These are phyloP conservation scores for Icerya purchasi DNA, from an alignment of 2,888 invertebrate species.

Conservation along the genomic window DNA sequence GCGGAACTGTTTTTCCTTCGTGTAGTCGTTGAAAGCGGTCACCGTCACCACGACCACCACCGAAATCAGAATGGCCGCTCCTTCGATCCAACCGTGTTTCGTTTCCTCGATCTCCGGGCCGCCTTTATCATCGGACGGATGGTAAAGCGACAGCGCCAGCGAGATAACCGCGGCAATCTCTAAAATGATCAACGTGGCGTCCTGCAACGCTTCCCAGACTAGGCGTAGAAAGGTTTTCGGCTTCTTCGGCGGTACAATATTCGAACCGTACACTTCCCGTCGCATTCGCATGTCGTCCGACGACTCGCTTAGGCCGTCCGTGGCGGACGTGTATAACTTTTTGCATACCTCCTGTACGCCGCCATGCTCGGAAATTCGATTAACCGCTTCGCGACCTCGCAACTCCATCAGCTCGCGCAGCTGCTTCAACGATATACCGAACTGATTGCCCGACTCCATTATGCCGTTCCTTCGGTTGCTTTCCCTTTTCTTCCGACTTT, in stretches of 20 bases:
- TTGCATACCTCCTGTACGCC: slow-evolving; percentile 33
- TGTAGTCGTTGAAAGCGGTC: slow-evolving; percentile 43
- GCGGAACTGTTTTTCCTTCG: slow-evolving; percentile 42
- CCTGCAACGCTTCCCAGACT: slow-evolving; percentile 41
- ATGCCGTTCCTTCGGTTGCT: slow-evolving; percentile 14
- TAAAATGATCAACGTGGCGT: slow-evolving; percentile 39
- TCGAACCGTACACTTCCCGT: slow-evolving; percentile 33
- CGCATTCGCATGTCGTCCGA: slow-evolving; percentile 30
- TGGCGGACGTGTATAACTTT: slow-evolving; percentile 34
- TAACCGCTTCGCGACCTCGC: slow-evolving; percentile 33
- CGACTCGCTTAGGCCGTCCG: slow-evolving; percentile 31
- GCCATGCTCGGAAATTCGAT: slow-evolving; percentile 29
- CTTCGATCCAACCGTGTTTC: slow-evolving; percentile 42
- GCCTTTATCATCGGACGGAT: slow-evolving; percentile 17
- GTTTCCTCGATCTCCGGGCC: slow-evolving; percentile 26
- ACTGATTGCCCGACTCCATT: slow-evolving; percentile 22
- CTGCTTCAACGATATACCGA: slow-evolving; percentile 32
- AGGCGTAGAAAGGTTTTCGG: slow-evolving; percentile 39
- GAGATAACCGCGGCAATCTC: slow-evolving; percentile 38
- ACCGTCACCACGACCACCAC: slow-evolving; percentile 41
- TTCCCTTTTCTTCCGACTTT: neutral
- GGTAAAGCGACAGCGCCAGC: slow-evolving; percentile 30
- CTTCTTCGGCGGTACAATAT: slow-evolving; percentile 38
- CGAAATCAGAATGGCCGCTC: slow-evolving; percentile 38
- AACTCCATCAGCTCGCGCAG: slow-evolving; percentile 38